Base-by-base conservation (phyloP, 1,140 invertebrate species). In the Drosophila varians region DNA sequence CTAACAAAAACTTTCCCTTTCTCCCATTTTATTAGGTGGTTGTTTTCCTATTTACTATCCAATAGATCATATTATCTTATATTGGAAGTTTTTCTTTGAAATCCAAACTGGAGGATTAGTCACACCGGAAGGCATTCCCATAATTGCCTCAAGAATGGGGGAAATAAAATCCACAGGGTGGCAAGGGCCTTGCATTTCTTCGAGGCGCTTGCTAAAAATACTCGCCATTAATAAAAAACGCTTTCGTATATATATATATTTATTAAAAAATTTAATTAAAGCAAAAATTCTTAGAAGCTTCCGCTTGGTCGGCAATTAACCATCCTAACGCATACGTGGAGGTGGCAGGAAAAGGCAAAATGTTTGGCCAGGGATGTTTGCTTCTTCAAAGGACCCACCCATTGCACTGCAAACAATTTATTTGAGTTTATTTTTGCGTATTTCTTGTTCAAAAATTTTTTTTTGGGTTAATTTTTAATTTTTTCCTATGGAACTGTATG, bases 251-350 rank as follows among this genome's bases (percentile, higher is more conserved):
- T 54, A 73, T 28, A 38, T 47, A 34, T 54, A 73, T 72, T 48
- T 52, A 72, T 61, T 62, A 73, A 73, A 65, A 65, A 65, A 74
- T 74, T 52, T 74, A 74, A 74, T 74, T 74, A 74, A 74, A 74
- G 60, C 70, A 74, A 42, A 66, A 74, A 74, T 74, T 34, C 60
- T 74, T 51, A 28, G 71, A 40, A 73, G 57, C 51, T 73, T 73
- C 69, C 70, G 60, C 52, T 65, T 57, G 55, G 51, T 19, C 71
- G 52, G 58, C 70, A 74, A 74, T 74, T 74, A 74, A 74, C 52
- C 73, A 36, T 34, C 14, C 49, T 52, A 48, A 53, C 69, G 72
- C 55, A 72, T 72, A 68, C 69, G 69, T 72, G 48, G 48, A 53
- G 38, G 26, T 43, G 56, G 45, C 34, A 48, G 36, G 6, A 48